Evolutionary conservation across 2,888 invertebrate species (phyloP), one percentile per base, ranked within the genome.

Genomic region (Pseudanteris insignis): DNA sequence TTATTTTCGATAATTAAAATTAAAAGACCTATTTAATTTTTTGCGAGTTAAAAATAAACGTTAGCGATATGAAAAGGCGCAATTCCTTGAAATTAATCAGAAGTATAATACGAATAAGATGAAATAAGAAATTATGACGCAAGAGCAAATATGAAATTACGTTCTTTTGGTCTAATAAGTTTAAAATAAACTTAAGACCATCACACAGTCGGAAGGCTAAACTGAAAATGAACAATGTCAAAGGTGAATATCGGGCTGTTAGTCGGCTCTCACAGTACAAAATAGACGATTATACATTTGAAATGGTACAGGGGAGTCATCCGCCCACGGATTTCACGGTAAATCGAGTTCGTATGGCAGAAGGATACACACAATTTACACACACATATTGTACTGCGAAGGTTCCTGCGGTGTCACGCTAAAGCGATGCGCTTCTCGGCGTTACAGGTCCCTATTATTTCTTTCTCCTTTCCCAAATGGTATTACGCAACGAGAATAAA

Each of bases 391-490:
- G 63, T 60, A 46, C 36, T 30, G 34, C 24, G 40, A 24, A 69
- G 72, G 74, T 72, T 76, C 75, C 76, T 72, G 75, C 53, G 73
- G 75, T 75, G 75, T 75, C 69, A 71, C 69, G 70, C 66, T n/a
- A n/a, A n/a, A n/a, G n/a, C n/a, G n/a, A n/a, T n/a, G n/a, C n/a
- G n/a, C n/a, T n/a, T 69, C 26, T 48, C 47, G 47, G 41, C 41
- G 38, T 59, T 59, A 55, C 63, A 63, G 65, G 63, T 65, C 63
- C 57, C 53, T 37, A 50, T 58, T 50, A 38, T 54, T 37, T 43
- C 50, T 43, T 55, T 38, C 60, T 60, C 40, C 34, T n/a, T n/a
- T n/a, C n/a, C n/a, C n/a, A n/a, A n/a, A n/a, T n/a, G 62, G 62
- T 57, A 62, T 63, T 65, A 65, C 55, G 65, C 57, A 58, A 63